Conservation (phyloP, 2,888 invertebrate genomes). For the Zootermopsis nevadensis region DNA sequence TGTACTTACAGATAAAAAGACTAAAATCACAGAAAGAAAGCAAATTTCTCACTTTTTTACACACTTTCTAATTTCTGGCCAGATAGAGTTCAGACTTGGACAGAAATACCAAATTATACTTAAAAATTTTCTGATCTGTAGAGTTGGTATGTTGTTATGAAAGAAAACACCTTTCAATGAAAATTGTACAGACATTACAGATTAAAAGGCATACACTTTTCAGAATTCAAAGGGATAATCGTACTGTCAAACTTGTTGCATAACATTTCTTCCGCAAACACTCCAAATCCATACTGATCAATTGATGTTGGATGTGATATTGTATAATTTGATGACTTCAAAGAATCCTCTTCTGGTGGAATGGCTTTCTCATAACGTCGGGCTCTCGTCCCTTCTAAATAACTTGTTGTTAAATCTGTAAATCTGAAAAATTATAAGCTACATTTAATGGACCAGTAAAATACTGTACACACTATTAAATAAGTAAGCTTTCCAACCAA, state of each 20-base stretch:
- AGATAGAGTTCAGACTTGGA: no score
- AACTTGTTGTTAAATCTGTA: conserved; percentile 67
- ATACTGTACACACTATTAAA: no score
- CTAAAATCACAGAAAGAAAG: no score
- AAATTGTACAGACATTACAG: no score
- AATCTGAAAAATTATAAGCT: conserved; percentile 66
- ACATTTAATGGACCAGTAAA: background rate
- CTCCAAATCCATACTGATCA: conserved; percentile 83
- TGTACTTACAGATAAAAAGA: no score
- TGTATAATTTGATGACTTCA: conserved; percentile 59
- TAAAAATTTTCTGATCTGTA: no score
- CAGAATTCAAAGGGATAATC: background rate
- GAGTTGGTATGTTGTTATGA: no score
- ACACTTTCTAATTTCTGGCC: no score
- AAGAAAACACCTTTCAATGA: no score
- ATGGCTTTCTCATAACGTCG: conserved; percentile 77
- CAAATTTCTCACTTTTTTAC: no score
- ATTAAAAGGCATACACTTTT: background rate
- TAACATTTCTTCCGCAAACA: conserved; percentile 80
- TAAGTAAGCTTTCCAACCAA: no score
- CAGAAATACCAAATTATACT: no score
- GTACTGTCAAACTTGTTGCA: conserved; percentile 60
- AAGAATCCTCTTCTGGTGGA: conserved; percentile 75
- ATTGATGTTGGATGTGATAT: conserved; percentile 65
- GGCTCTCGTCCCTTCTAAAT: conserved; percentile 51